Percentiles rank a stretch among this genome's conserved stretches.
These are phyloP conservation scores for Rhinichthys osculus DNA, from an alignment of 2,797 vertebrate species.

Conservation along the genomic window DNA sequence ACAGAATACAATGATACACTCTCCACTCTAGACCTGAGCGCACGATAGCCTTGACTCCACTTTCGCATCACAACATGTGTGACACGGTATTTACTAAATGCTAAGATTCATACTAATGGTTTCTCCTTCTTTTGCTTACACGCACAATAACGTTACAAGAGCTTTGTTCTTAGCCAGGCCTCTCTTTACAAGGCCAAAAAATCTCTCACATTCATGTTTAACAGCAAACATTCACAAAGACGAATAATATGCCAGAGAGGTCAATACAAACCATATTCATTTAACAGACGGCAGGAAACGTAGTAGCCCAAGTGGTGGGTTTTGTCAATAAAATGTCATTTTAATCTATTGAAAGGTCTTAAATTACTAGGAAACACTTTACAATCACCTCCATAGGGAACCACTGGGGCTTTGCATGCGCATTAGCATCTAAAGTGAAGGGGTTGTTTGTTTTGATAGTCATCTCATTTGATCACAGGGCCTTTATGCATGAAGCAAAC, in stretches of 20 bases:
- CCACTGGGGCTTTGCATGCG: not conserved
- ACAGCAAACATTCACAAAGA: not conserved
- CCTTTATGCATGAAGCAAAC: conserved; percentile 20
- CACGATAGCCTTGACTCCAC: conserved; percentile 52
- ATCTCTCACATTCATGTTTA: conserved; percentile 7
- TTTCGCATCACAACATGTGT: conserved; percentile 15
- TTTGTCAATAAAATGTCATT: conserved; percentile 6
- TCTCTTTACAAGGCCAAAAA: conserved; percentile 40
- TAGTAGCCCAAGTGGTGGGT: not conserved
- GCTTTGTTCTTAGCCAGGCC: conserved; percentile 38
- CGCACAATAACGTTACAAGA: conserved; percentile 3
- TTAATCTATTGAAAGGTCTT: conserved; percentile 11
- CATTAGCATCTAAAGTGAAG: conserved; percentile 30
- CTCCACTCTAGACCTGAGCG: conserved; percentile 23
- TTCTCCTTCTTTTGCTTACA: conserved; percentile 29
- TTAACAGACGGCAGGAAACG: not conserved
- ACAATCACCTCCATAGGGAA: conserved; percentile 15
- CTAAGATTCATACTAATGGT: conserved; percentile 42
- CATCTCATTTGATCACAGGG: conserved; percentile 22
- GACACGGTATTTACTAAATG: conserved; percentile 36
- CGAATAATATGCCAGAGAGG: not conserved
- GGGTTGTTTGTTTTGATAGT: conserved; percentile 35
- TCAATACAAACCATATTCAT: not conserved
- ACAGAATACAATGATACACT: conserved; percentile 37
- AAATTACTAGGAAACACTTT: not conserved